Percentiles rank a stretch among this genome's conserved stretches.
Conservation (phyloP, 2,113 vertebrate genomes). For the Nesoenas mayeri region DNA sequence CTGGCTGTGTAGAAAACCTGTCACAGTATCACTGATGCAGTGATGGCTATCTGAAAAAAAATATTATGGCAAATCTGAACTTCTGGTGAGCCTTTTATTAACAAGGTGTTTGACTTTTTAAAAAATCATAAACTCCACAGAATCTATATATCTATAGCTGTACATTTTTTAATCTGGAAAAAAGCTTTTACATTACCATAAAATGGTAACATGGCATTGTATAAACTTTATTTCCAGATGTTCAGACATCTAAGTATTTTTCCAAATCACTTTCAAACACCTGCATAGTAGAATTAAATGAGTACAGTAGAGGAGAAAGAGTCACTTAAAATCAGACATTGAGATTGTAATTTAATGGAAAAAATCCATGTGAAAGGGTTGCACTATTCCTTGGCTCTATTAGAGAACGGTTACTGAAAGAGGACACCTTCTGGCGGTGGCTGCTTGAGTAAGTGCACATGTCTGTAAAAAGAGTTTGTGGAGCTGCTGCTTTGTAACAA, state of each 20-base stretch:
- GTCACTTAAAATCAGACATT: background rate
- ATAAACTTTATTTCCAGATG: conserved; percentile 1
- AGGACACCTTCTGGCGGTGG: background rate
- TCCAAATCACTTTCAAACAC: background rate
- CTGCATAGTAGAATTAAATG: background rate
- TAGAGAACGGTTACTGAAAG: background rate
- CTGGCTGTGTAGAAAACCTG: background rate
- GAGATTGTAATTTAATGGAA: background rate
- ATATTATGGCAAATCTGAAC: background rate
- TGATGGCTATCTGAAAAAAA: background rate
- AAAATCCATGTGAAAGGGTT: background rate
- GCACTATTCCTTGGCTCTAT: background rate
- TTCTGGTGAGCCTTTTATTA: background rate
- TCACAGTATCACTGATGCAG: background rate
- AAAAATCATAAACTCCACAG: background rate
- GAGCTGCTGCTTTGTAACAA: background rate
- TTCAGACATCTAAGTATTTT: background rate
- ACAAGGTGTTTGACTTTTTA: background rate
- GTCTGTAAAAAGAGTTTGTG: background rate
- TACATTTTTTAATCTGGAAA: background rate
- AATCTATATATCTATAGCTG: background rate
- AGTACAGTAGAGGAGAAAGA: background rate
- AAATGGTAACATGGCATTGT: background rate
- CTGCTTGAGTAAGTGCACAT: background rate
- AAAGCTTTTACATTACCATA: background rate